A percentile compares a stretch with the other conserved stretches of the same genome.
phyloP scores from a whole-genome alignment of 2,797 vertebrate species.

The Phoeniculus purpureus region DNA sequence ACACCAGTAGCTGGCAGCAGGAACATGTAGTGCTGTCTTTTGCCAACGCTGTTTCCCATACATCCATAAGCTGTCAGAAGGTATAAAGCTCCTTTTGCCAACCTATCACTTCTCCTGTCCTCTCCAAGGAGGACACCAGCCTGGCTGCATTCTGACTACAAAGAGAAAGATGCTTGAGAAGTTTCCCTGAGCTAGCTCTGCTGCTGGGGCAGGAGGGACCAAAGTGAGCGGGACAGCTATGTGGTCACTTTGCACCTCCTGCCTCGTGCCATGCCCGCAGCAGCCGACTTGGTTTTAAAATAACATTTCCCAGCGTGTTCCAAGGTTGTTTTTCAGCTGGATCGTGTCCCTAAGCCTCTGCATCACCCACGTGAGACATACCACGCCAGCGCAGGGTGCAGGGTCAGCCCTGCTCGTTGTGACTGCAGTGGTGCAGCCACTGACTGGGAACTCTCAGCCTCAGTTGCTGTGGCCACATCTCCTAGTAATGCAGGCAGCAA shows the following conservation, averaged over 20 bases:
- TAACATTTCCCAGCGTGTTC: not conserved
- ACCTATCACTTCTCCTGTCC: not conserved
- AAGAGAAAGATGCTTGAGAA: not conserved
- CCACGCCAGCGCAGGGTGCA: rapidly evolving
- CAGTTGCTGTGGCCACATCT: rapidly evolving
- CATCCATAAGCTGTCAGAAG: not conserved
- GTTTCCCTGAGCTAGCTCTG: not conserved
- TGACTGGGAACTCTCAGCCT: rapidly evolving
- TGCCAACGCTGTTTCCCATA: not conserved
- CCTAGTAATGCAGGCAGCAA: not conserved
- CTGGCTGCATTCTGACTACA: not conserved
- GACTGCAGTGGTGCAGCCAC: rapidly evolving
- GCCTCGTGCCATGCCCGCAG: rapidly evolving
- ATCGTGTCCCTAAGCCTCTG: not conserved
- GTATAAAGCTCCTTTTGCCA: not conserved
- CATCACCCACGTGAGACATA: rapidly evolving
- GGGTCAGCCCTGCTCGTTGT: rapidly evolving
- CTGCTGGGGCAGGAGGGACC: rapidly evolving
- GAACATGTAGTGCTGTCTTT: not conserved
- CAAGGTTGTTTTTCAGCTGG: not conserved
- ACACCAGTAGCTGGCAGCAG: slow-evolving; percentile 9
- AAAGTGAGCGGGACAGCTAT: rapidly evolving
- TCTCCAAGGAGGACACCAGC: not conserved
- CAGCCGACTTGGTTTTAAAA: not conserved
- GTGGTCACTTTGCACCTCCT: rapidly evolving